Percentiles rank a stretch among this genome's conserved stretches.
Conservation (phyloP, 2,888 invertebrate species). For the Hecatera dysodea region DNA sequence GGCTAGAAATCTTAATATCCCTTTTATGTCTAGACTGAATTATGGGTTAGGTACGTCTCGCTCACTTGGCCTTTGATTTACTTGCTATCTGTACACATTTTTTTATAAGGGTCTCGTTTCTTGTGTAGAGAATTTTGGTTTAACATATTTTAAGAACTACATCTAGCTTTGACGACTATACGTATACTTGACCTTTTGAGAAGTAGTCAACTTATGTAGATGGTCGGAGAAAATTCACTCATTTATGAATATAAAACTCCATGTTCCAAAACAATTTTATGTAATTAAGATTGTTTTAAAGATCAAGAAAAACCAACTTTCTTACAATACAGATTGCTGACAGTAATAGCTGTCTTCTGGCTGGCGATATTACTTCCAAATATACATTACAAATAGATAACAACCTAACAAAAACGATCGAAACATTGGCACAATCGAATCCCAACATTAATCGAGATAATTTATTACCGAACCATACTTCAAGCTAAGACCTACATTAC, state of each 20-base stretch:
- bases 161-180: neutral
- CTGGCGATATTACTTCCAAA: neutral
- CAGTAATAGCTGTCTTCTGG: neutral
- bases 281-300: neutral
- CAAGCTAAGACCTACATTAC: neutral
- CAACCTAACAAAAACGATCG: slow-evolving; percentile 1
- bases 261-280: neutral
- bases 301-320: neutral
- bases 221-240: neutral
- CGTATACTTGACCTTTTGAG: neutral
- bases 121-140: neutral
- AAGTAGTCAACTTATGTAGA: neutral
- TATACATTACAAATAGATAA: neutral
- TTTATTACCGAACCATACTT: slow-evolving; percentile 29
- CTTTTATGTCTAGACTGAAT: slow-evolving; percentile 40
- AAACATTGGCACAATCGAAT: slow-evolving; percentile 7
- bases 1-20: slow-evolving; percentile 48
- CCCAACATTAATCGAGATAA: slow-evolving; percentile 5
- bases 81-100: slow-evolving; percentile 15
- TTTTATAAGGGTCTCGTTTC: neutral
- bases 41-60: slow-evolving; percentile 22
- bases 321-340: neutral
- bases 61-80: slow-evolving; percentile 30
- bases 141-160: neutral
- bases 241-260: neutral